phyloP scores from a whole-genome alignment of 1,140 invertebrate genomes.

The Camponotus vicinus region DNA sequence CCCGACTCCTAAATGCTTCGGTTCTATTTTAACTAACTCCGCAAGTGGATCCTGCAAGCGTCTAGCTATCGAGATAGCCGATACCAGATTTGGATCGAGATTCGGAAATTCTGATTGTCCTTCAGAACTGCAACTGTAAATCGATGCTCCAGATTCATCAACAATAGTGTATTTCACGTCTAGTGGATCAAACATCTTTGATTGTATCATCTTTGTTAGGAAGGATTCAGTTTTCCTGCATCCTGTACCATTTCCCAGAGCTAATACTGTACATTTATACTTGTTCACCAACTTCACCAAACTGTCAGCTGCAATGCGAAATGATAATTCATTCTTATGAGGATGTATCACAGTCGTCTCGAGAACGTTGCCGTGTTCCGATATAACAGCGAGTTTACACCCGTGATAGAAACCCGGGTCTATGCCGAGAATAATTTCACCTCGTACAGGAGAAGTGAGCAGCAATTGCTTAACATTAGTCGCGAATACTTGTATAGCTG shows the following conservation, averaged over 20 bases:
- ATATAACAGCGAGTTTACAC: conserved; percentile 93
- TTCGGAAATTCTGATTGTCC: conserved; percentile 94
- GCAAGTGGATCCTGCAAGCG: conserved; percentile 95
- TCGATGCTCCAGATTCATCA: conserved; percentile 95
- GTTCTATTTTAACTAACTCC: conserved; percentile 97
- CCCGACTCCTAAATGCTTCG: conserved; percentile 95
- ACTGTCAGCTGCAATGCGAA: conserved; percentile 52
- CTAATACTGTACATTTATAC: conserved; percentile 90
- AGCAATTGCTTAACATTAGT: conserved; percentile 94
- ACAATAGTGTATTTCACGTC: conserved; percentile 93
- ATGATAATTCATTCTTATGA: conserved; percentile 73
- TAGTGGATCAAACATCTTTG: conserved; percentile 86
- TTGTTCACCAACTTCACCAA: conserved; percentile 73
- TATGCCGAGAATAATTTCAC: conserved; percentile 93
- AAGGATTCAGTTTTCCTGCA: conserved; percentile 94
- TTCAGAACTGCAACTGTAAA: conserved; percentile 95
- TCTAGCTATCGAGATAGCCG: conserved; percentile 93
- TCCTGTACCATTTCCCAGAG: conserved; percentile 95
- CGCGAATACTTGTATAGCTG: conserved; percentile 94
- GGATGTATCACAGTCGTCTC: conserved; percentile 91
- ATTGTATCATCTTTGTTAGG: conserved; percentile 89
- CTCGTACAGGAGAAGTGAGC: conserved; percentile 92
- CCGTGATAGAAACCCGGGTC: conserved; percentile 96
- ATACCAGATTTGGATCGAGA: conserved; percentile 88
- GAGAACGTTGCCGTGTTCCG: conserved; percentile 90